phyloP scores from a whole-genome alignment of 1,140 invertebrate genomes.

The Apis dorsata region DNA sequence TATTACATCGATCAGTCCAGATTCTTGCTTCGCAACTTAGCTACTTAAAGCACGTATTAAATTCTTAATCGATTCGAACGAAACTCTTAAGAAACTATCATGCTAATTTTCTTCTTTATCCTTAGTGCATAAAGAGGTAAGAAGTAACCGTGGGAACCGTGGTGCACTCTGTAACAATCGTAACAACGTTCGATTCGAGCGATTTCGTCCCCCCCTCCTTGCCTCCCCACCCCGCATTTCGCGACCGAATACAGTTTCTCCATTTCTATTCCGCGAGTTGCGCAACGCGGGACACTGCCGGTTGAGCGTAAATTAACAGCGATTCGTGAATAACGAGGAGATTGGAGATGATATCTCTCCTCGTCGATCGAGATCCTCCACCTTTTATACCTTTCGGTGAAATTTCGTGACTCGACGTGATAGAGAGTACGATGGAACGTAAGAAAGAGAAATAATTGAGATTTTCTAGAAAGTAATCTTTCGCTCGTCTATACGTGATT shows the following conservation, averaged over 20 bases:
- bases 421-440: too few relatives aligned
- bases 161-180: not conserved
- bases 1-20: too few relatives aligned
- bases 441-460: too few relatives aligned
- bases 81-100: too few relatives aligned
- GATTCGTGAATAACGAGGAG: constrained; percentile 29
- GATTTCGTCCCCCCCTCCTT: constrained; percentile 20
- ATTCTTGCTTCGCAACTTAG: too few relatives aligned
- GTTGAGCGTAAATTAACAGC: constrained; percentile 51
- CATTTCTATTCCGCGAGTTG: constrained; percentile 41
- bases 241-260: constrained; percentile 34
- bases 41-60: too few relatives aligned
- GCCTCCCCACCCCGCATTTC: not conserved
- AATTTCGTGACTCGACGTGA: not conserved
- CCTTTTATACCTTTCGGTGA: not conserved
- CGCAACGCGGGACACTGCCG: constrained; percentile 27
- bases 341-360: constrained; percentile 17
- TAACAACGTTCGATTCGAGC: not conserved
- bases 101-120: too few relatives aligned
- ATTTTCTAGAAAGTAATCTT: too few relatives aligned
- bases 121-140: too few relatives aligned
- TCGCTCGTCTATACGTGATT: too few relatives aligned
- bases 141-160: constrained; percentile 47
- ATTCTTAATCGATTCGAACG: too few relatives aligned
- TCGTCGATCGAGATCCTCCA: not conserved